These are phyloP conservation scores for Phoeniculus purpureus DNA, from an alignment of 2,797 vertebrate species.

Conservation along the genomic window DNA sequence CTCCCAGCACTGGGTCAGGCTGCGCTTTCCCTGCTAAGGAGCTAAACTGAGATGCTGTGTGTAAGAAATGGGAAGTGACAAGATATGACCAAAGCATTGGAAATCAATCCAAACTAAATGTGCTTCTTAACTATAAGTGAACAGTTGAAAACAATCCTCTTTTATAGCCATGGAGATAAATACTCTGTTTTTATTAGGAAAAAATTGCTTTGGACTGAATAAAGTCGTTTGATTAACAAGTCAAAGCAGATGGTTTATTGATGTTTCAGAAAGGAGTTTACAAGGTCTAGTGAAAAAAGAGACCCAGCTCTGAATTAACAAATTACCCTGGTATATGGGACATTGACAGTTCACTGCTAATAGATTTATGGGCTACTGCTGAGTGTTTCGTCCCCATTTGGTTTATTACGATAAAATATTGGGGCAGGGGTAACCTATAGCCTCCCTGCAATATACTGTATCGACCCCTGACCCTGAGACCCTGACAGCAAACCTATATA, in stretches of 20 bases:
- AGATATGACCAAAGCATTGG: slow-evolving; percentile 98
- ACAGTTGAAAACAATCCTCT: slow-evolving; percentile 91
- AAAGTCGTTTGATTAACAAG: slow-evolving; percentile 86
- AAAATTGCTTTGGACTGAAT: slow-evolving; percentile 86
- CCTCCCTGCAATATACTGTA: slow-evolving; percentile 76
- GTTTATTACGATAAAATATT: slow-evolving; percentile 84
- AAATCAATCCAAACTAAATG: slow-evolving; percentile 99
- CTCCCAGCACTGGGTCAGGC: slow-evolving; percentile 55
- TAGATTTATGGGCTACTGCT: slow-evolving; percentile 84
- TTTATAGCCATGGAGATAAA: slow-evolving; percentile 86
- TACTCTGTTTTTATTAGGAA: slow-evolving; percentile 88
- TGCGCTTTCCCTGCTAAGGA: slow-evolving; percentile 85
- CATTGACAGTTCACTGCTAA: slow-evolving; percentile 80
- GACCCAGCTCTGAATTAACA: slow-evolving; percentile 81
- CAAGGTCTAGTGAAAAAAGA: slow-evolving; percentile 81
- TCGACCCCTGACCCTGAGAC: slow-evolving; percentile 76
- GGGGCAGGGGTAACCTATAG: slow-evolving; percentile 76
- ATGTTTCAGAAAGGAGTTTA: slow-evolving; percentile 83
- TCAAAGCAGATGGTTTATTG: slow-evolving; percentile 85
- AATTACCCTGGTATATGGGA: slow-evolving; percentile 77
- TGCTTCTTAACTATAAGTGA: slow-evolving; percentile 99
- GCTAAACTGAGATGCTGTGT: slow-evolving; percentile 97
- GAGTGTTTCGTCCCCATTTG: slow-evolving; percentile 77
- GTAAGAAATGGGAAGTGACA: slow-evolving; percentile 98
- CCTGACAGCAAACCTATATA: slow-evolving; percentile 75